Percentiles rank a stretch among this genome's conserved stretches.
phyloP scores from a whole-genome alignment of 2,113 vertebrate species.

The Vulpes lagopus region DNA sequence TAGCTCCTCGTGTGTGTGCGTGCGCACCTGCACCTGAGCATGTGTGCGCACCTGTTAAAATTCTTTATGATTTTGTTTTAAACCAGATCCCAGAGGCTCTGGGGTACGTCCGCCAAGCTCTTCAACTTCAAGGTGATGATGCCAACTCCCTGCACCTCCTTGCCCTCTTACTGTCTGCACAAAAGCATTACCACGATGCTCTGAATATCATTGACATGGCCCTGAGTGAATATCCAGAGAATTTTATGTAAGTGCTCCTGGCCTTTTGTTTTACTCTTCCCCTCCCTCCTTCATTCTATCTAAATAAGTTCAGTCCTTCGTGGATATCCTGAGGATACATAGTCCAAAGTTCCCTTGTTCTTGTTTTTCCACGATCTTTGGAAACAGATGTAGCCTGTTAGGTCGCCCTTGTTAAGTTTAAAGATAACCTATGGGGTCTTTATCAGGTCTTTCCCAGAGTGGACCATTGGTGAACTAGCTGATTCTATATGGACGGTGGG shows the following conservation, averaged over 20 bases:
- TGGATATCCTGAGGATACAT: not conserved
- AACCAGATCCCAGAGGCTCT: conserved; percentile 97
- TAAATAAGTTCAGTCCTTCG: not conserved
- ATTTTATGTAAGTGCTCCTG: conserved; percentile 93
- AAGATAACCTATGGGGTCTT: not conserved
- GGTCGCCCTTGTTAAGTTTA: not conserved
- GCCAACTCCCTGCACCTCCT: conserved; percentile 98
- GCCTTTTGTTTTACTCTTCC: not conserved
- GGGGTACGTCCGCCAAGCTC: conserved; percentile 97
- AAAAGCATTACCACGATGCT: conserved; percentile 98
- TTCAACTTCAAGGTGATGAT: conserved; percentile 98
- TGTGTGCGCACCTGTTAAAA: conserved; percentile 18
- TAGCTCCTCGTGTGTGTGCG: not conserved
- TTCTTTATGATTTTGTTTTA: conserved; percentile 64
- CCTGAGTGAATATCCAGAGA: conserved; percentile 98
- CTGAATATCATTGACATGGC: conserved; percentile 99
- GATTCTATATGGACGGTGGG: not conserved
- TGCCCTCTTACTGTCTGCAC: conserved; percentile 96
- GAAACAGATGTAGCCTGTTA: not conserved
- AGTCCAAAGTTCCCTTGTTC: not conserved
- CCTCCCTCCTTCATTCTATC: not conserved
- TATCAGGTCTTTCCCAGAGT: not conserved
- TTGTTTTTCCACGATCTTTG: not conserved
- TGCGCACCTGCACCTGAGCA: accelerated
- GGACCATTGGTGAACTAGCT: not conserved